Percentiles rank a stretch among this genome's conserved stretches.
Conservation (phyloP, 1,140 invertebrate genomes). For the Ceratitis capitata region DNA sequence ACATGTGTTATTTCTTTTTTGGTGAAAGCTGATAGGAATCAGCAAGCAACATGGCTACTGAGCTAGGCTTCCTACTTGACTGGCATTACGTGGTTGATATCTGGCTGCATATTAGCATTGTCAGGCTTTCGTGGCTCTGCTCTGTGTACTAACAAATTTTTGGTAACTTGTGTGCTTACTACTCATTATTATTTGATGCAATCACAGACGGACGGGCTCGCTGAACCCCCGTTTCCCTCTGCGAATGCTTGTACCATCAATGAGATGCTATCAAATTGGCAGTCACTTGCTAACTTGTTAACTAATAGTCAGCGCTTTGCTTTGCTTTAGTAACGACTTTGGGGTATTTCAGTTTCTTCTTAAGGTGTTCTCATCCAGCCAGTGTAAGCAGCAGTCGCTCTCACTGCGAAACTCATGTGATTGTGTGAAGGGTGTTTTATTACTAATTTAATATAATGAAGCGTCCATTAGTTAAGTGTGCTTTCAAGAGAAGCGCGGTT, state of each 20-base stretch:
- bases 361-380: neutral
- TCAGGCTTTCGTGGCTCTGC: neutral
- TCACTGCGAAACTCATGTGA: neutral
- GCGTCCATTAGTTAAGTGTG: neutral
- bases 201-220: neutral
- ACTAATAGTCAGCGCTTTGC: conserved; percentile 28
- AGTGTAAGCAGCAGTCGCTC: too few species aligned
- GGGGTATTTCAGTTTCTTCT: neutral
- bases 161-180: neutral
- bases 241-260: neutral
- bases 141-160: neutral
- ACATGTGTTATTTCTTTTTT: too few species aligned
- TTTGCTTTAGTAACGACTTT: neutral
- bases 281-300: conserved; percentile 5
- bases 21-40: conserved; percentile 25
- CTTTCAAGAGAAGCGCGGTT: too few species aligned
- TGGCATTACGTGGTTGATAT: neutral
- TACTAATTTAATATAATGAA: too few species aligned
- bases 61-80: neutral
- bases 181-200: conserved; percentile 28
- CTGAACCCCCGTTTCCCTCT: too few species aligned
- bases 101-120: neutral
- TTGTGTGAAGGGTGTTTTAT: neutral
- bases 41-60: conserved; percentile 1
- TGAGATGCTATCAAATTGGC: neutral